Conservation (phyloP, 2,888 invertebrate genomes). For the Torymus aiolomorphi region DNA sequence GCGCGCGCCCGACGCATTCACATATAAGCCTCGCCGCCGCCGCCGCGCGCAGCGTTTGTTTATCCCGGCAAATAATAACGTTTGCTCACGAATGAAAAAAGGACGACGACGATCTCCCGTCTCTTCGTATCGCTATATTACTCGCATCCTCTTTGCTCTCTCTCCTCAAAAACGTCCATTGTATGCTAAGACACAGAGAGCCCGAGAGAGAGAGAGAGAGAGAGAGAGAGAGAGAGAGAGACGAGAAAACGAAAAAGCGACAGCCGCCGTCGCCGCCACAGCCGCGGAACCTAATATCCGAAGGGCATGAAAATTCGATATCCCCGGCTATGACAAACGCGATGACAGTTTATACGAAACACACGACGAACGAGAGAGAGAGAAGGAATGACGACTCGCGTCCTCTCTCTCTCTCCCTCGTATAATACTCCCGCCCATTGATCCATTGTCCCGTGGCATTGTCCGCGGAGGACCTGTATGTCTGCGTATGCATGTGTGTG, state of each 20-base stretch:
- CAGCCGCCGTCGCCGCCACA: too few relatives aligned
- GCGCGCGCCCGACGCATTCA: too few relatives aligned
- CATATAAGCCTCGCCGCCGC: too few relatives aligned
- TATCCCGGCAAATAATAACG: constrained; percentile 52
- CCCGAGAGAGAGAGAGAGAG: too few relatives aligned
- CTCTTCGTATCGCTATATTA: constrained; percentile 12
- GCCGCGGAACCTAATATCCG: constrained; percentile 52
- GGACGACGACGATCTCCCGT: constrained; percentile 3
- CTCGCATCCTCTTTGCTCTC: neutral
- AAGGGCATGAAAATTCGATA: constrained; percentile 70
- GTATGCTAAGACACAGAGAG: constrained; percentile 58
- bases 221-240: constrained; percentile 1
- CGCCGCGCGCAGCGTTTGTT: too few relatives aligned
- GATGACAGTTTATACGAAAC: constrained; percentile 60
- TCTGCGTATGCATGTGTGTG: constrained; percentile 64
- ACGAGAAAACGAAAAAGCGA: constrained; percentile 10
- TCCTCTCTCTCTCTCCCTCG: constrained; percentile 36
- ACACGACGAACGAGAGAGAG: constrained; percentile 37
- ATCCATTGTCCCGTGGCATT: constrained; percentile 70
- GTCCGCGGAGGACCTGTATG: constrained; percentile 68
- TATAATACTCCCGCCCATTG: constrained; percentile 52
- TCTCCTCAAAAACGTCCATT: constrained; percentile 55
- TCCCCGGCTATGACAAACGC: constrained; percentile 66
- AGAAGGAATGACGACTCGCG: constrained; percentile 59
- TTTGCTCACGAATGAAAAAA: constrained; percentile 50